A percentile compares a stretch with the other conserved stretches of the same genome.
Evolutionary conservation across 2,797 vertebrate species (phyloP).

Genomic region (Salarias fasciatus): DNA sequence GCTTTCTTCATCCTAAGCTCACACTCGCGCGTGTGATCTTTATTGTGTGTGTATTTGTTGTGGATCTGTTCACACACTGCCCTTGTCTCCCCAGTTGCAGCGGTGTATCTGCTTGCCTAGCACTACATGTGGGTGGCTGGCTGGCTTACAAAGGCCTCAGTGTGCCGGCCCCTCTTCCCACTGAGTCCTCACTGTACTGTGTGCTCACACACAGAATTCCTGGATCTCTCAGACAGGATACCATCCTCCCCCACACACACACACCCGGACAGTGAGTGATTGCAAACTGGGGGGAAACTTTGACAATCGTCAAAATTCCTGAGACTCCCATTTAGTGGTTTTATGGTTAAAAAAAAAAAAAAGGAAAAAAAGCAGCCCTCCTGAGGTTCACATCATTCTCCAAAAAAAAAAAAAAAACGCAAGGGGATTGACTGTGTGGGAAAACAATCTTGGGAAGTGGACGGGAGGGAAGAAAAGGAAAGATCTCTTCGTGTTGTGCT

Average conservation of each 20-base stretch:
- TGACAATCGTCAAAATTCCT: constrained; percentile 51
- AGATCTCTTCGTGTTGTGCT: constrained; percentile 39
- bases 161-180: constrained; percentile 65
- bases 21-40: not conserved
- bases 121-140: constrained; percentile 67
- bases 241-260: constrained; percentile 40
- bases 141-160: constrained; percentile 74
- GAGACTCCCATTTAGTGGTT: constrained; percentile 39
- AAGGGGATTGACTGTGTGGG: constrained; percentile 61
- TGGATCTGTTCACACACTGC: constrained; percentile 7
- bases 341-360: not conserved
- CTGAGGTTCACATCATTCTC: constrained; percentile 47
- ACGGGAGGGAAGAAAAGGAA: not conserved
- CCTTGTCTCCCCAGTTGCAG: constrained; percentile 38
- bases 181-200: constrained; percentile 62
- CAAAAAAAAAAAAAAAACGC: constrained; percentile 15
- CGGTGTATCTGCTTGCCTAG: constrained; percentile 50
- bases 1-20: not conserved
- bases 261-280: constrained; percentile 25
- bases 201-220: constrained; percentile 55
- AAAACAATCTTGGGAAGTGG: constrained; percentile 60
- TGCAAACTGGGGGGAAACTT: constrained; percentile 31
- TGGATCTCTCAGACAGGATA: constrained; percentile 64
- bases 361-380: constrained; percentile 27
- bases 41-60: constrained; percentile 2